phyloP scores from a whole-genome alignment of 64 coral and sea anemone species.

The Porites australiensis region DNA sequence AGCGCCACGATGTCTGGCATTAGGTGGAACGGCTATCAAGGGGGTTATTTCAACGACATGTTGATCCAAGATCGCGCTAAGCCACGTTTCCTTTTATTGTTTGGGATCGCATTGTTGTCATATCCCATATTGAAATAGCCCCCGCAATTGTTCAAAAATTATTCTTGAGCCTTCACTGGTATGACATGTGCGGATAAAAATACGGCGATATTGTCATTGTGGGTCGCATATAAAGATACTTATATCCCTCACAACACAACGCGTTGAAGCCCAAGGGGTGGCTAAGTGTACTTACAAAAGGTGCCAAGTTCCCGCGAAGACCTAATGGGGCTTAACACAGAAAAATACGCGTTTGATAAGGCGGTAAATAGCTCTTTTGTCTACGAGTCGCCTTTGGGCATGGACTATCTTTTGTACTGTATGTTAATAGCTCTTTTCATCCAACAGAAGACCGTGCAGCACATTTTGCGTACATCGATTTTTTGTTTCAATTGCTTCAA shows the following conservation, averaged over 20 bases:
- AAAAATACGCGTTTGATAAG: conserved; percentile 23
- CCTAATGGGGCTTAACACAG: conserved; percentile 28
- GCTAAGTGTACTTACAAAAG: neutral
- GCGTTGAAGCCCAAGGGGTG: conserved; percentile 13
- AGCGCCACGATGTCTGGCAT: conserved; percentile 16
- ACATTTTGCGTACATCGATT: neutral
- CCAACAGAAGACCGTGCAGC: neutral
- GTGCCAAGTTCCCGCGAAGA: conserved; percentile 35
- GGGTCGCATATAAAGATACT: conserved; percentile 4
- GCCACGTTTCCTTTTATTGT: conserved; percentile 50
- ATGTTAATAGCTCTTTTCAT: conserved; percentile 13
- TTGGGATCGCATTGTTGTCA: conserved; percentile 34
- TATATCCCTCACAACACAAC: neutral
- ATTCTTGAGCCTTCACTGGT: neutral
- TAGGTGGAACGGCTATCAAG: neutral
- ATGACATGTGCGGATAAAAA: conserved; percentile 53
- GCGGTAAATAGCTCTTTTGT: conserved; percentile 23
- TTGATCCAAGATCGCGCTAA: conserved; percentile 27
- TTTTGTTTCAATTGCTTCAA: neutral
- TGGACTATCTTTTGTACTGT: neutral
- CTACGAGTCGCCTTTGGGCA: neutral
- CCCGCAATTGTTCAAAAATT: conserved; percentile 51
- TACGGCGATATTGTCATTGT: conserved; percentile 29
- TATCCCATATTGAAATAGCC: conserved; percentile 47
- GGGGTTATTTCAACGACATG: conserved; percentile 39